These are phyloP conservation scores for Apomyelois bistriatella DNA, from an alignment of 2,888 invertebrate species.

Conservation along the genomic window DNA sequence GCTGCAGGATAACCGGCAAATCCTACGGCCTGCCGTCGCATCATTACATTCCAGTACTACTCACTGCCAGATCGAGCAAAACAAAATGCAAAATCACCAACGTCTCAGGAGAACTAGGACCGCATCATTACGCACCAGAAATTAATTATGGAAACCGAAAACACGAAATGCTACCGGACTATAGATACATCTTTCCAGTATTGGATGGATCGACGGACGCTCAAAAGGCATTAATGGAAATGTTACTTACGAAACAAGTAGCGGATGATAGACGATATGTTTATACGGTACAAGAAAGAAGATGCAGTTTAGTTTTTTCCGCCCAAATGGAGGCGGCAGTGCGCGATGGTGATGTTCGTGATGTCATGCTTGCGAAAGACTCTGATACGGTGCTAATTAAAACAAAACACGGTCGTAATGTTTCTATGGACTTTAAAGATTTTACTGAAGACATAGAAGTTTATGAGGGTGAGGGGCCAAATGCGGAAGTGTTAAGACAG, in stretches of 20 bases:
- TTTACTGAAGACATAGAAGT: conserved; percentile 80
- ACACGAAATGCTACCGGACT: conserved; percentile 84
- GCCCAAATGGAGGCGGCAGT: conserved; percentile 87
- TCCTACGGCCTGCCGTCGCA: conserved; percentile 86
- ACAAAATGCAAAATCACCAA: conserved; percentile 84
- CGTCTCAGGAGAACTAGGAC: conserved; percentile 80
- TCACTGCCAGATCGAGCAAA: conserved; percentile 70
- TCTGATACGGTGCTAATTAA: conserved; percentile 87
- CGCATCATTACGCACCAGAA: conserved; percentile 81
- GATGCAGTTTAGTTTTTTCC: conserved; percentile 87
- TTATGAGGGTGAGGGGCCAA: conserved; percentile 86
- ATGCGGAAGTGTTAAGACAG: conserved; percentile 81
- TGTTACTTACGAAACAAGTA: conserved; percentile 81
- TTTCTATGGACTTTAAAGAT: conserved; percentile 85
- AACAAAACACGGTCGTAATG: conserved; percentile 85
- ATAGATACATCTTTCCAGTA: conserved; percentile 86
- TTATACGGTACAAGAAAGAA: conserved; percentile 86
- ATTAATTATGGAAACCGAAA: conserved; percentile 83
- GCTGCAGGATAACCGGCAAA: conserved; percentile 89
- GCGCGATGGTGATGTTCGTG: conserved; percentile 87
- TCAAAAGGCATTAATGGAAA: conserved; percentile 81
- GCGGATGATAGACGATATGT: conserved; percentile 83
- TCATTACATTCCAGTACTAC: conserved; percentile 88
- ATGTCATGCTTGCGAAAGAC: conserved; percentile 88
- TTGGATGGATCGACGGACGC: conserved; percentile 84